phyloP scores from a whole-genome alignment of 2,888 invertebrate genomes.

The Drosophila neonasuta region DNA sequence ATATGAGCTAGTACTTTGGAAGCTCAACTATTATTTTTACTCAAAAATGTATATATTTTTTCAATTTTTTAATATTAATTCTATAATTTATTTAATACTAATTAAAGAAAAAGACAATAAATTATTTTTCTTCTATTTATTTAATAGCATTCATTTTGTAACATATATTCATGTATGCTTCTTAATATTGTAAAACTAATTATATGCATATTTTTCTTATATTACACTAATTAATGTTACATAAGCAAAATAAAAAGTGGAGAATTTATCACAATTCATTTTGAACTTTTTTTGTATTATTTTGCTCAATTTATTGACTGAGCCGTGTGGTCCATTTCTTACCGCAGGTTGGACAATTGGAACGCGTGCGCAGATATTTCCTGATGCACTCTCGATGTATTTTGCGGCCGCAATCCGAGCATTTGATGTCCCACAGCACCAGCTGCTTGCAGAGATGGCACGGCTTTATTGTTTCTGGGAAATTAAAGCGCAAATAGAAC shows the following conservation, averaged over 20 bases:
- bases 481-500: constrained; percentile 58
- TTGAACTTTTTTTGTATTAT: background rate
- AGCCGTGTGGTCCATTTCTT: constrained; percentile 55
- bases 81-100: too few relatives aligned
- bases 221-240: too few relatives aligned
- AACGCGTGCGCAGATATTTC: constrained; percentile 58
- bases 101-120: too few relatives aligned
- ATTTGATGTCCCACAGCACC: constrained; percentile 63
- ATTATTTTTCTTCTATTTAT: too few relatives aligned
- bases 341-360: constrained; percentile 58
- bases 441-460: constrained; percentile 58
- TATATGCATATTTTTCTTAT: too few relatives aligned
- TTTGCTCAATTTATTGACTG: constrained; percentile 23
- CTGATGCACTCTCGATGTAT: constrained; percentile 59
- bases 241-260: background rate
- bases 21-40: too few relatives aligned
- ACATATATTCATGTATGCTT: too few relatives aligned
- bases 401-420: constrained; percentile 48
- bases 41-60: too few relatives aligned
- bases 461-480: constrained; percentile 47
- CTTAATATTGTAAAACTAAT: too few relatives aligned
- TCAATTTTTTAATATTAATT: too few relatives aligned
- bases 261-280: background rate
- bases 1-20: too few relatives aligned
- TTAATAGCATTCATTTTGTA: too few relatives aligned